Conservation (phyloP, 1,140 invertebrate genomes). For the Planococcus citri region DNA sequence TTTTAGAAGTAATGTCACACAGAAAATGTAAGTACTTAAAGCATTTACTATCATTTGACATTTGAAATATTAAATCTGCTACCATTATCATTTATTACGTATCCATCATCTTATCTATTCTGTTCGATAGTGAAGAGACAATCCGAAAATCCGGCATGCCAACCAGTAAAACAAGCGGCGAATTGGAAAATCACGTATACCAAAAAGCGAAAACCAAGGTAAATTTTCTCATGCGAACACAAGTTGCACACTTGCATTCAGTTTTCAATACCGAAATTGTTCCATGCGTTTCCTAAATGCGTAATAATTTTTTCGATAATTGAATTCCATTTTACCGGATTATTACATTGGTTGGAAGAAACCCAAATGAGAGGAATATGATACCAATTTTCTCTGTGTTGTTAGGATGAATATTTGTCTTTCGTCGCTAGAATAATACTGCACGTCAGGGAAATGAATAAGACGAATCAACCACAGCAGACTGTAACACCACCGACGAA, state of each 20-base stretch:
- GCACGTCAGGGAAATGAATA: conserved; percentile 71
- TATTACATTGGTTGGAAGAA: neutral
- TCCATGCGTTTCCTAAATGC: neutral
- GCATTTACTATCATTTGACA: neutral
- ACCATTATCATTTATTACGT: neutral
- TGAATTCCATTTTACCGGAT: no score
- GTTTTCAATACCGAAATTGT: neutral
- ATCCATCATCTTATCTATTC: conserved; percentile 29
- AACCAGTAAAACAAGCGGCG: conserved; percentile 64
- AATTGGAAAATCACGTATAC: conserved; percentile 90
- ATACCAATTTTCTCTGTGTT: no score
- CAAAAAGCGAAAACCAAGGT: conserved; percentile 72
- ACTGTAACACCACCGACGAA: no score
- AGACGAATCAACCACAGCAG: no score
- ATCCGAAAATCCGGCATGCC: conserved; percentile 67
- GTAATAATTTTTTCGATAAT: no score
- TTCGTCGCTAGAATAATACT: conserved; percentile 80
- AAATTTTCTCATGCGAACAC: conserved; percentile 27
- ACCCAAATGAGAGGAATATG: no score
- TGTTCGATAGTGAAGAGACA: conserved; percentile 64
- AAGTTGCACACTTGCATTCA: no score
- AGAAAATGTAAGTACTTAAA: conserved; percentile 60
- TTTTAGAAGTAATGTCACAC: conserved; percentile 60
- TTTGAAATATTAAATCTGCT: conserved; percentile 9
- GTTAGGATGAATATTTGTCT: conserved; percentile 23